Evolutionary conservation across 2,888 invertebrate species (phyloP).

Genomic region (Quadriops clusia): DNA sequence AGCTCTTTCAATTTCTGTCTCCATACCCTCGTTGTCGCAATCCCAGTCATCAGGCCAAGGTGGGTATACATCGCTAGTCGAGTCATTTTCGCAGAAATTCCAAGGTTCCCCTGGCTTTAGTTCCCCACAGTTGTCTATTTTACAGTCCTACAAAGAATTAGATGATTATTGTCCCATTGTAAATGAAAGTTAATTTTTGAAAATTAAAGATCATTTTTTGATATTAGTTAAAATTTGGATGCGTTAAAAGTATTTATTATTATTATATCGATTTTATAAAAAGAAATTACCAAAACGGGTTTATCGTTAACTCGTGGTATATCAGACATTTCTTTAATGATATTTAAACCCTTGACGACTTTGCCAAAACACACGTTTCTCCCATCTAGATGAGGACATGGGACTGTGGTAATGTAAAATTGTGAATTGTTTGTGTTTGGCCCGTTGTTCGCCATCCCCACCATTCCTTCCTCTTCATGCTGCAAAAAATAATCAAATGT

Average conservation of each 20-base stretch:
- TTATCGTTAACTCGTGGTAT: slow-evolving; percentile 45
- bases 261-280: slow-evolving; percentile 12
- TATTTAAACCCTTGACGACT: slow-evolving; percentile 63
- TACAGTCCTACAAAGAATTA: slow-evolving; percentile 44
- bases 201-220: background rate
- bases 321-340: slow-evolving; percentile 59
- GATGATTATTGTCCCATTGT: slow-evolving; percentile 1
- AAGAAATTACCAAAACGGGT: slow-evolving; percentile 46
- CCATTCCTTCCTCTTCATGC: slow-evolving; percentile 51
- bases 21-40: slow-evolving; percentile 16
- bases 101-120: slow-evolving; percentile 46
- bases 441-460: slow-evolving; percentile 75
- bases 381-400: slow-evolving; percentile 65
- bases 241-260: no score
- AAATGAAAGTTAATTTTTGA: slow-evolving; percentile 5
- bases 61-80: slow-evolving; percentile 57
- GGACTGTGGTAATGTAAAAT: slow-evolving; percentile 77
- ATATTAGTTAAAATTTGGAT: no score
- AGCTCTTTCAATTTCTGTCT: slow-evolving; percentile 36
- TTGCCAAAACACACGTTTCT: slow-evolving; percentile 74
- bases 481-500: slow-evolving; percentile 17
- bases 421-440: slow-evolving; percentile 87
- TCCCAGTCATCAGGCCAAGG: slow-evolving; percentile 69
- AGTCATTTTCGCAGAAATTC: slow-evolving; percentile 57
- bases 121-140: slow-evolving; percentile 66